Base-by-base conservation (phyloP, 2,888 invertebrate species). In the Polylopha cassiicola region DNA sequence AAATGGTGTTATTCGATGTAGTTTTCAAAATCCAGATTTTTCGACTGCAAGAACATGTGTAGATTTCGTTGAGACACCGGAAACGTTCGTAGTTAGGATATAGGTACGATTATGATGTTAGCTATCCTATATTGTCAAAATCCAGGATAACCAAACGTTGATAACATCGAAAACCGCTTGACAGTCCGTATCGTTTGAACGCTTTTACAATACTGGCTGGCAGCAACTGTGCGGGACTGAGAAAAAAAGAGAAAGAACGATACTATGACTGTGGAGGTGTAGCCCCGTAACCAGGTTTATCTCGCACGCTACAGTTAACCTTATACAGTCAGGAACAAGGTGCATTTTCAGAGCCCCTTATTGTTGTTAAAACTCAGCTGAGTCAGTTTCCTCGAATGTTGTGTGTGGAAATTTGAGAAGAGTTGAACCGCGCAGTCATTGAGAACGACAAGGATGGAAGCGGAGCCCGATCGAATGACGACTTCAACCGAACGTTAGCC, bases 191-290 rank as follows among this genome's bases (percentile, higher is more conserved):
- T 59, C 59, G 55, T 58, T 59, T 58, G 67, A 75, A 63, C 64
- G 74, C 70, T 73, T 69, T 72, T 65, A 73, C 76, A 66, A 75
- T 77, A 84, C 84, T 84, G 73, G 64, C 70, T 61, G 63, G 62
- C 71, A 74, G 77, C 77, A 80, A 73, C 74, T 74, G 77, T 72
- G 71, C 65, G 66, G 61, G 64, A 71, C 70, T 50, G 72, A 60
- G 65, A 71, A 75, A 77, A 56, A 64, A 80, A 82, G 82, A 82
- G 84, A 85, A 74, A 79, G 80, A 84, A 72, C 69, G 68, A 79
- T 68, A 62, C 48, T 54, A 50, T 68, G 63, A 65, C 70, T 73
- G 54, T 47, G 61, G 57, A 65, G 63, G 55, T 36, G 41, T 36
- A 36, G 24, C 30, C 51, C 59, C 61, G 55, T 62, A 71, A 65